Conservation (phyloP, 2,797 vertebrate species). For the Xiphophorus birchmanni region DNA sequence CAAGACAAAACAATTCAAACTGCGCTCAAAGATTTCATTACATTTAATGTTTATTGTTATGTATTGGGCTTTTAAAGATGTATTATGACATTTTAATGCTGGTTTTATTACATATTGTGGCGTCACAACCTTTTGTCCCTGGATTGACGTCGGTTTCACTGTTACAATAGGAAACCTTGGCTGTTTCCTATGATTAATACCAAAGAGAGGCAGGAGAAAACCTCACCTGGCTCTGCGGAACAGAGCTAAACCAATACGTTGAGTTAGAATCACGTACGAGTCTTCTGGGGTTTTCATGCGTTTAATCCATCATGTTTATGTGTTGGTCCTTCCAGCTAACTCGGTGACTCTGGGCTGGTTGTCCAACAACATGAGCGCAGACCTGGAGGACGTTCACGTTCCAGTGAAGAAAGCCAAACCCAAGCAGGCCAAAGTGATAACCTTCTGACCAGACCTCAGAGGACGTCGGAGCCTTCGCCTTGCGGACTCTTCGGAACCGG, state of each 20-base stretch:
- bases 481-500: background rate
- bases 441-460: conserved; percentile 77
- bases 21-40: no score
- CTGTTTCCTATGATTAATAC: background rate
- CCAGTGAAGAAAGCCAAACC: conserved; percentile 72
- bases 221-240: no score
- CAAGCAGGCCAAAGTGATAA: conserved; percentile 86
- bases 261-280: background rate
- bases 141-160: background rate
- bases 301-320: background rate
- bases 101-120: no score
- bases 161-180: background rate
- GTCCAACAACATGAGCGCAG: conserved; percentile 89
- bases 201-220: background rate
- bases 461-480: background rate
- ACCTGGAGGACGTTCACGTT: conserved; percentile 87
- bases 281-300: background rate
- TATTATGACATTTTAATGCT: no score
- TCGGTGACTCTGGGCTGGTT: conserved; percentile 87
- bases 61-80: no score
- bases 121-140: background rate
- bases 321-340: conserved; percentile 74
- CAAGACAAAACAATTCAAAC: no score
- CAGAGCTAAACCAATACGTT: background rate
- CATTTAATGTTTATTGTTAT: no score